These are phyloP conservation scores for Conus betulinus DNA, from an alignment of 1,140 invertebrate genomes.

Conservation along the genomic window DNA sequence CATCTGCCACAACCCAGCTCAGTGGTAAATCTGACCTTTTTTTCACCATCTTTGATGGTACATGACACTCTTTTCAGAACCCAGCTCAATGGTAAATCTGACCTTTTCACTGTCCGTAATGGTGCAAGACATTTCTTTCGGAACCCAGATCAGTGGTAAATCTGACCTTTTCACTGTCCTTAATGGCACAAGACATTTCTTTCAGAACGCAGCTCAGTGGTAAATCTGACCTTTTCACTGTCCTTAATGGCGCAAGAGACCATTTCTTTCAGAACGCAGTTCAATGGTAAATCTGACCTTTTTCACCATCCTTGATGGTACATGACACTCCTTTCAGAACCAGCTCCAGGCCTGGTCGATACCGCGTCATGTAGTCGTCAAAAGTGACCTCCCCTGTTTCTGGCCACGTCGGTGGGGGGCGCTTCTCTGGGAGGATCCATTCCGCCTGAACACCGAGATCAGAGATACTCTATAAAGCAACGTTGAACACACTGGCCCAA, in stretches of 20 bases:
- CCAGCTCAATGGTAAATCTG: neutral
- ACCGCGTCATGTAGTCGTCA: slow-evolving; percentile 60
- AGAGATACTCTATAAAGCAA: too few relatives aligned
- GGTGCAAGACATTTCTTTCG: slow-evolving; percentile 62
- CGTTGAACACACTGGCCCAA: too few relatives aligned
- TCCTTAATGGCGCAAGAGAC: too few relatives aligned
- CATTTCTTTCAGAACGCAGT: too few relatives aligned
- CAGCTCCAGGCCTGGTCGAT: slow-evolving; percentile 64
- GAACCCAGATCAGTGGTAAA: slow-evolving; percentile 37
- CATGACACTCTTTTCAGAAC: too few relatives aligned
- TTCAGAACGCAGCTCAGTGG: too few relatives aligned
- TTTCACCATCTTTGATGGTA: slow-evolving; percentile 30
- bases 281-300: slow-evolving; percentile 66
- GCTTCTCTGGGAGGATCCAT: neutral
- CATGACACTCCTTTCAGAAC: slow-evolving; percentile 66
- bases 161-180: too few relatives aligned
- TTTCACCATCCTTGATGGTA: slow-evolving; percentile 76
- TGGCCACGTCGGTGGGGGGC: slow-evolving; percentile 51
- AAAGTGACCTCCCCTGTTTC: slow-evolving; percentile 55
- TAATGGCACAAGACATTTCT: too few relatives aligned
- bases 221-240: too few relatives aligned
- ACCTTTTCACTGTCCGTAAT: slow-evolving; percentile 77
- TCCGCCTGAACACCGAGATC: neutral
- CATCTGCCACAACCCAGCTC: neutral
- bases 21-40: slow-evolving; percentile 74